Evolutionary conservation across 2,888 invertebrate genomes (phyloP), one percentile per base, ranked within the genome.

Genomic region (Hypena proboscidalis): DNA sequence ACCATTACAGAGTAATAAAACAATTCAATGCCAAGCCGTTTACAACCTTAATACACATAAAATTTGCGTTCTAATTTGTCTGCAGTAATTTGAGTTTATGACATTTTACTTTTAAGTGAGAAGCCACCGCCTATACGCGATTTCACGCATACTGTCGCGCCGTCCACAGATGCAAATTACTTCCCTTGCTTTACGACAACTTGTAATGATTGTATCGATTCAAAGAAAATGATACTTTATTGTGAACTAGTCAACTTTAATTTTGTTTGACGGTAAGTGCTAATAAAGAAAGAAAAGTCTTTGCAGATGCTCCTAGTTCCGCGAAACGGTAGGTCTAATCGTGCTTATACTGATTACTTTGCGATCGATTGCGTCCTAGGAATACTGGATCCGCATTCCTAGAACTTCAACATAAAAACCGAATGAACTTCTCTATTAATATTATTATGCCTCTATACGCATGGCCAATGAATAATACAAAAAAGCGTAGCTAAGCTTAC

Each of bases 1-100:
- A 67, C 74, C 70, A 80, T 79, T 81, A 80, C 78, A 80, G 78
- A 77, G 77, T 65, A 61, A 79, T 87, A 85, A 85, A 86, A 77
- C 73, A 78, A 79, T 83, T 74, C 58, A 64, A 61, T 66, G 74
- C 73, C 74, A 59, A 57, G 65, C 80, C 64, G 81, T 88, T 85
- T 86, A 88, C 80, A 67, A 74, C 80, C 77, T 83, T 87, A 83
- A 79, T 83, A 70, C 60, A 15, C 43, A 84, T 86, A 82, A 86
- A 87, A 84, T 86, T 84, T 85, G 79, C 76, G 85, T 80, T 80
- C 83, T 86, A 85, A 88, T 88, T 85, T 87, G 83, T 83, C 76
- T 75, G 78, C 53, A 74, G 80, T 81, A 75, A 81, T 83, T 77
- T 64, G 70, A 46, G 62, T 85, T 86, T 89, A 87, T 77, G 74